Evolutionary conservation across 2,113 vertebrate genomes (phyloP), one percentile per base, ranked within the genome.

Genomic region (Gymnogyps californianus): DNA sequence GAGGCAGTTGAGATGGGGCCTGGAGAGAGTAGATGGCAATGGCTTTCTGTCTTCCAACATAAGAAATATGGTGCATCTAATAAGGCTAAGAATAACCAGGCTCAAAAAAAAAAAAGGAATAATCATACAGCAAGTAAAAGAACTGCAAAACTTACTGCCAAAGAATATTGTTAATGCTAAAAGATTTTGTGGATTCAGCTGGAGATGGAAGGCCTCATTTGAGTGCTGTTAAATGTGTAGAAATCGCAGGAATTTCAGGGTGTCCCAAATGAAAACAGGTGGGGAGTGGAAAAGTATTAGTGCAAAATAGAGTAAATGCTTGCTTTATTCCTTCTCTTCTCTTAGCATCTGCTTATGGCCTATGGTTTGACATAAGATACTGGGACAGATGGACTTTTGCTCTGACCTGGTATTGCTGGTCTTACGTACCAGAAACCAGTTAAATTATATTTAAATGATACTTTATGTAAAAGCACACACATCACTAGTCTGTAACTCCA

Each of bases 331-430:
- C 57, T 89, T 71, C 52, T 85, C 32, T 59, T 89, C n/a, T 88
- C 40, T 74, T 36, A 76, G 18, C 95, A 76, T 95, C 84, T 96
- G 93, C 70, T 78, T 94, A 51, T 64, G 52, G 42, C 72, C 72
- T 75, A 4, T 66, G 76, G 65, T 55, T 94, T 96, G 81, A 89
- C 80, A 93, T 38, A 91, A 74, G 96, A 94, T 96, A 87, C 91
- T n/a, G 66, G 66, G 81, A 69, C 93, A 96, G 94, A 87, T 97
- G 94, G 91, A 62, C 4, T 2, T 91, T 75, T 93, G 29, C 72
- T 78, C 77, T 91, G 77, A 79, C 42, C n/a, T 47, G 57, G 15
- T 94, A 34, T 87, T 91, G 65, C 70, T 64, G 52, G 34, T 89
- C 47, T 87, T 69, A 65, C 0, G 7, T 79, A 89, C 51, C 52